Conservation (phyloP, 2,888 invertebrate genomes). For the Limenitis camilla region DNA sequence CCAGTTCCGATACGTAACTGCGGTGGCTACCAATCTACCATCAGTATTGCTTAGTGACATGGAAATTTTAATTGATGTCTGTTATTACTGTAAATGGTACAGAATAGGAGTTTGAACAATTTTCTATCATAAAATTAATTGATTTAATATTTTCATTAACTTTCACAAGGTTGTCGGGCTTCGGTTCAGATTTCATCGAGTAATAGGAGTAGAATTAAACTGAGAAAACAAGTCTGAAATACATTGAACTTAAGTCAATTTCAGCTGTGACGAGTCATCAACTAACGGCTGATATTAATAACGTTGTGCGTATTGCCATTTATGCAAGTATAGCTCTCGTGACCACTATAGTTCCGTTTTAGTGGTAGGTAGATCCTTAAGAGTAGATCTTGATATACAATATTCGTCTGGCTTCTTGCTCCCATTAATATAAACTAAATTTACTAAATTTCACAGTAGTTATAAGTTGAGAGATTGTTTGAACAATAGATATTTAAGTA, state of each 20-base stretch:
- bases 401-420: constrained; percentile 7
- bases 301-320: too few relatives aligned
- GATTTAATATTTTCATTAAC: too few relatives aligned
- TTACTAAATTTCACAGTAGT: constrained; percentile 8
- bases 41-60: constrained; percentile 24
- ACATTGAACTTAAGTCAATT: too few relatives aligned
- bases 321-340: too few relatives aligned
- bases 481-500: constrained; percentile 5
- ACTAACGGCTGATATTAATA: too few relatives aligned
- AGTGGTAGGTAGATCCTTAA: neutral
- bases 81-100: constrained; percentile 8
- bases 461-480: neutral
- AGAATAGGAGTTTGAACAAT: constrained; percentile 1
- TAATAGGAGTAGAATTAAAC: too few relatives aligned
- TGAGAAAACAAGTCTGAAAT: too few relatives aligned
- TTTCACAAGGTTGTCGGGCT: too few relatives aligned
- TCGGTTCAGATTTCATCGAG: too few relatives aligned
- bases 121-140: neutral
- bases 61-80: constrained; percentile 24
- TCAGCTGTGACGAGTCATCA: too few relatives aligned
- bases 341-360: too few relatives aligned
- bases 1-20: constrained; percentile 17
- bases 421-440: neutral
- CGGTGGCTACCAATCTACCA: constrained; percentile 14
- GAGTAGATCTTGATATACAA: constrained; percentile 10